Base-by-base conservation (phyloP, 2,888 invertebrate genomes). In the Invenusta paracnida region DNA sequence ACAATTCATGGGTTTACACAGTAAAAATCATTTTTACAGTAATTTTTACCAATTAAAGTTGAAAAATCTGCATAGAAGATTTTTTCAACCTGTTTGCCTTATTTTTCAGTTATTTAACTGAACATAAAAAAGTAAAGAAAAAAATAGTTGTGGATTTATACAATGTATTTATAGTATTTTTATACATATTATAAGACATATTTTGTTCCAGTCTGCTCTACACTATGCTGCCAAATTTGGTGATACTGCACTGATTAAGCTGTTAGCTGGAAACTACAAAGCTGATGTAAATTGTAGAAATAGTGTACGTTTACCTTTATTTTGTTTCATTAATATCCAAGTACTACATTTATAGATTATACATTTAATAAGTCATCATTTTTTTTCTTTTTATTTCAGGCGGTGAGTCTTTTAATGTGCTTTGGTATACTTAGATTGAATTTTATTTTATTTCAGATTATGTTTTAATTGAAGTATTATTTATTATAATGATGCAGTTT, bases 221-320 rank as follows among this genome's bases (percentile, higher is more conserved):
- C 97, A 98, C 92, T 97, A 97, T 97, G 97, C 96, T 87, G 96
- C 96, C 87, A 97, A 97, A 92, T 95, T 96, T 89, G 97, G 97
- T 0, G 95, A 96, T 90, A 94, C 94, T 90, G 95, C 97, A 90
- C 94, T 97, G 88, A 94, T 97, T 85, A 97, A 97, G 92, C 93
- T 96, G 87, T 94, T 97, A 89, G 96, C 96, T 29, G 96, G 96
- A n/a, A 94, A 95, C 90, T 85, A 86, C 82, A 94, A 94, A 89
- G 94, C 94, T n/a, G 94, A 94, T 88, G 95, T 96, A 87, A 95
- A 96, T 92, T 95, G 96, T 87, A 96, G 1, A 1, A 85, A 85
- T 29, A 81, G 83, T 84, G 84, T 84, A 67, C 5, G n/a, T 86
- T 11, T 23, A 27, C 0, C 1, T 48, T 48, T 17, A 48, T 48